A percentile compares a stretch with the other conserved stretches of the same genome.
Conservation (phyloP, 2,888 invertebrate species). For the Archips xylosteana region DNA sequence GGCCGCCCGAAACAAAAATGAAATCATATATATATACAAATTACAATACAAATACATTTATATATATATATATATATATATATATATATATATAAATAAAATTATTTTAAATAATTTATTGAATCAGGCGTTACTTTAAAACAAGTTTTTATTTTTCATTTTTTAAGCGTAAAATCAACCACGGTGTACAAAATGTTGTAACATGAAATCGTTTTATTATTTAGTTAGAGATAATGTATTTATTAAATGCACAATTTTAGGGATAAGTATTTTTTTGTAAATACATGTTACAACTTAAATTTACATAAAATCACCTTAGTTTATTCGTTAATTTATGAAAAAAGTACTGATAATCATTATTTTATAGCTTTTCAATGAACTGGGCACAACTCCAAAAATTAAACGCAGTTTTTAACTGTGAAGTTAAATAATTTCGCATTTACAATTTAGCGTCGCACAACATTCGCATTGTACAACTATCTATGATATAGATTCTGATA, state of each 20-base stretch:
- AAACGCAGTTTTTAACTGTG: too few relatives aligned
- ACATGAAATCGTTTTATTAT: conserved; percentile 18
- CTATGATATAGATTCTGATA: too few relatives aligned
- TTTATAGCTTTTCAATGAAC: conserved; percentile 15
- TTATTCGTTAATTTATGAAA: conserved; percentile 36
- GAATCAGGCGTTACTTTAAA: neutral
- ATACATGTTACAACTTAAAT: conserved; percentile 42
- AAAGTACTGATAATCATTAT: conserved; percentile 40
- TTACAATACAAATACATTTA: too few relatives aligned
- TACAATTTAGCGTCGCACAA: too few relatives aligned
- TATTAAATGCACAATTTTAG: conserved; percentile 30
- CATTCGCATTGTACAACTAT: too few relatives aligned
- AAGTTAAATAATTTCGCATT: too few relatives aligned
- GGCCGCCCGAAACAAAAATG: too few relatives aligned
- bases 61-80: too few relatives aligned
- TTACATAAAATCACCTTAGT: conserved; percentile 32
- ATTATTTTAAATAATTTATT: neutral
- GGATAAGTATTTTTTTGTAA: conserved; percentile 43
- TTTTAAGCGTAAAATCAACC: conserved; percentile 11
- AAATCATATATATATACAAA: too few relatives aligned
- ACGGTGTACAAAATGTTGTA: conserved; percentile 27
- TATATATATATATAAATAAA: too few relatives aligned
- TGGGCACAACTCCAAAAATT: conserved; percentile 20
- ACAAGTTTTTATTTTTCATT: neutral
- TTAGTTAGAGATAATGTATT: conserved; percentile 21